These are phyloP conservation scores for Quadroppia sp. DNA, from an alignment of 2,888 invertebrate species.

Conservation along the genomic window DNA sequence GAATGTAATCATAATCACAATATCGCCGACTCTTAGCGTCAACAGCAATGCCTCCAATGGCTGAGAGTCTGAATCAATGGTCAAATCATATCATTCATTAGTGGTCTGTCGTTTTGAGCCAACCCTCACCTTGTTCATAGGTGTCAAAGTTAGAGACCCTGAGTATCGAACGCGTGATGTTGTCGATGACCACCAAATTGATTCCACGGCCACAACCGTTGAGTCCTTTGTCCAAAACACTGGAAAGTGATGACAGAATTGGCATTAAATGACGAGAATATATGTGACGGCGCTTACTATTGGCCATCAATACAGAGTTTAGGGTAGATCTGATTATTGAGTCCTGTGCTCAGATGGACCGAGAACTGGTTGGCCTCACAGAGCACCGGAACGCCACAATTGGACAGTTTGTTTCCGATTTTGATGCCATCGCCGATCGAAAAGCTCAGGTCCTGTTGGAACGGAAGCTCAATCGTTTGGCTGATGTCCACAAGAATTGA, in stretches of 20 bases:
- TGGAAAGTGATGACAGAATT: too few relatives aligned
- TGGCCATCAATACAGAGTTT: slow-evolving; percentile 58
- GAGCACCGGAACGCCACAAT: slow-evolving; percentile 55
- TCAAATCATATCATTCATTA: background rate
- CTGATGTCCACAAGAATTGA: background rate
- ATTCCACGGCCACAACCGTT: slow-evolving; percentile 57
- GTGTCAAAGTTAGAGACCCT: slow-evolving; percentile 58
- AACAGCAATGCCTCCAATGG: slow-evolving; percentile 51
- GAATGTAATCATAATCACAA: slow-evolving; percentile 57
- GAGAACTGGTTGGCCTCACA: slow-evolving; percentile 55
- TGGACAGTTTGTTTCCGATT: slow-evolving; percentile 51
- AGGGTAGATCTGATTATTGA: slow-evolving; percentile 56
- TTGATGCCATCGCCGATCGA: slow-evolving; percentile 39
- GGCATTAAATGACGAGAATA: too few relatives aligned
- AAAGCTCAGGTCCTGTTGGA: slow-evolving; percentile 17
- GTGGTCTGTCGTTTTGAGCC: slow-evolving; percentile 47
- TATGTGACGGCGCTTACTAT: slow-evolving; percentile 55
- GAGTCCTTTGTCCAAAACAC: slow-evolving; percentile 43
- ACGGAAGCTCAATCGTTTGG: slow-evolving; percentile 4
- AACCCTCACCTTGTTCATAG: slow-evolving; percentile 55
- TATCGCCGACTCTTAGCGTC: slow-evolving; percentile 53
- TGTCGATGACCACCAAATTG: slow-evolving; percentile 57
- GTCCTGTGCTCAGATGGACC: slow-evolving; percentile 56
- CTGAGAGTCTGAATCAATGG: slow-evolving; percentile 51
- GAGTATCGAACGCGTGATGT: slow-evolving; percentile 54